Conservation (phyloP, 1,140 invertebrate species). For the Pseudomyrmex flavicornis region DNA sequence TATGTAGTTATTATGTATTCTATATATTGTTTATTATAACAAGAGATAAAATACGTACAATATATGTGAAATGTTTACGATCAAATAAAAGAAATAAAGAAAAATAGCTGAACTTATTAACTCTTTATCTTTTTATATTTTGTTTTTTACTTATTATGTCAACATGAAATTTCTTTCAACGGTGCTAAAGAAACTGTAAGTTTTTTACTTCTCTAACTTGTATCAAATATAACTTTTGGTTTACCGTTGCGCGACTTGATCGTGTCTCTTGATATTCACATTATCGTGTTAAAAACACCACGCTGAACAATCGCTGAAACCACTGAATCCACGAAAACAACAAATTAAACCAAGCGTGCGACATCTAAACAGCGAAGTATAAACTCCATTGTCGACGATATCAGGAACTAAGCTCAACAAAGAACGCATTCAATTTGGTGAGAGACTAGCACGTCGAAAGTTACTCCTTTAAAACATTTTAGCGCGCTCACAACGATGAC, state of each 20-base stretch:
- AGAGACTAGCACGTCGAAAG: conserved; percentile 44
- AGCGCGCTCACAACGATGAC: conserved; percentile 5
- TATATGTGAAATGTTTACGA: too few species aligned
- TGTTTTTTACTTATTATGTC: too few species aligned
- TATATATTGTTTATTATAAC: too few species aligned
- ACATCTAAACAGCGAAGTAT: conserved; percentile 15
- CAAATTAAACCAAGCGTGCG: conserved; percentile 20
- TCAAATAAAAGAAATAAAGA: too few species aligned
- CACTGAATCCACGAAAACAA: not conserved
- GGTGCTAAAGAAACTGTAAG: too few species aligned
- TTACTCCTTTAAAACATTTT: conserved; percentile 37
- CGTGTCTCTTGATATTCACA: too few species aligned
- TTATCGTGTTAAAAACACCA: conserved; percentile 11
- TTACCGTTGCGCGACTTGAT: not conserved
- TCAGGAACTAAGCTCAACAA: conserved; percentile 31
- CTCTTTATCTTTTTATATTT: too few species aligned
- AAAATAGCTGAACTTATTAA: too few species aligned
- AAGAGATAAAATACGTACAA: too few species aligned
- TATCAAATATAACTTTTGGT: not conserved
- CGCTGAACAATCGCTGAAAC: not conserved
- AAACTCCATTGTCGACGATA: conserved; percentile 3
- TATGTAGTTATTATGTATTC: too few species aligned
- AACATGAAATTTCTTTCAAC: too few species aligned
- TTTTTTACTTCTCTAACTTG: too few species aligned
- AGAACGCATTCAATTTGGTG: conserved; percentile 59